Conservation (phyloP, 1,140 invertebrate species). For the Anadara kagoshimensis region DNA sequence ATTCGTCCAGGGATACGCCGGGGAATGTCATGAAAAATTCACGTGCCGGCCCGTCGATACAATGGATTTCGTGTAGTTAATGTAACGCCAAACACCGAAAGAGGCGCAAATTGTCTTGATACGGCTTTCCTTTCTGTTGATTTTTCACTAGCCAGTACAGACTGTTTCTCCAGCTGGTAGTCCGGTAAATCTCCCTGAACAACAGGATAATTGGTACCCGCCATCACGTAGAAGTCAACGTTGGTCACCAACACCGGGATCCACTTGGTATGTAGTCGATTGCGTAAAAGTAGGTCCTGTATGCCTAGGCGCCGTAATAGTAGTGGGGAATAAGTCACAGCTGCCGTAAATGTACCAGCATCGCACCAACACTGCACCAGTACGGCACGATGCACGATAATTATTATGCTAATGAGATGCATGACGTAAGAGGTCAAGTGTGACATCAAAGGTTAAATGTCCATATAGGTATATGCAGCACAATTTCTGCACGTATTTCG, state of each 20-base stretch:
- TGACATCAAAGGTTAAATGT: no score
- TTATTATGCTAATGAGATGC: no score
- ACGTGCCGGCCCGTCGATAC: not conserved
- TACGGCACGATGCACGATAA: no score
- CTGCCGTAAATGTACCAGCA: no score
- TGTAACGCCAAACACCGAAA: conserved; percentile 26
- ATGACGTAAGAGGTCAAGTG: no score
- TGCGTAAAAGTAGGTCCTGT: conserved; percentile 10
- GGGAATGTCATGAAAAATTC: not conserved
- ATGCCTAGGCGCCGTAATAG: conserved; percentile 8
- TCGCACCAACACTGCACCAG: no score
- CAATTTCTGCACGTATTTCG: no score
- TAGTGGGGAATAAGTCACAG: no score
- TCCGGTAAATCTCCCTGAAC: conserved; percentile 4
- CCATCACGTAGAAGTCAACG: conserved; percentile 17
- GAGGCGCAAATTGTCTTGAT: conserved; percentile 16
- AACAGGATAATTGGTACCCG: conserved; percentile 19
- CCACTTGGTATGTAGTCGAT: conserved; percentile 26
- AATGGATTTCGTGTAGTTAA: not conserved
- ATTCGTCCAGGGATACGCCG: not conserved
- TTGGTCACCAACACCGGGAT: conserved; percentile 19
- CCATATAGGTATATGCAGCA: no score
- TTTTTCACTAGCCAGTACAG: conserved; percentile 12
- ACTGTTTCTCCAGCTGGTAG: not conserved
- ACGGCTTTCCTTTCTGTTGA: not conserved